Conservation (phyloP, 2,113 vertebrate species). For the Guaruba guarouba region DNA sequence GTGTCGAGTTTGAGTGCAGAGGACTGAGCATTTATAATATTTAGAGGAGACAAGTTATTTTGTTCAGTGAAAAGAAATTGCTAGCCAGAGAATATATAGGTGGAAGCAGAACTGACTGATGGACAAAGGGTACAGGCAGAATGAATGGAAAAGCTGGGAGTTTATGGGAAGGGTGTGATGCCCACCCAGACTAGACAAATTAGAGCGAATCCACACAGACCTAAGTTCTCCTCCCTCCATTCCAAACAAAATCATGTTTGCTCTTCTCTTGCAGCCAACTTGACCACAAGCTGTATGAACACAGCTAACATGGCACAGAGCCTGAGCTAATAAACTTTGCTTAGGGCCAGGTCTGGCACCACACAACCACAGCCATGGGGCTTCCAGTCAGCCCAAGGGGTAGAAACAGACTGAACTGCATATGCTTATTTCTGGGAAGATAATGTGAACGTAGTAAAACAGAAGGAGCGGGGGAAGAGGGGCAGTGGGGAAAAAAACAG, state of each 20-base stretch:
- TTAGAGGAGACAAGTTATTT: neutral
- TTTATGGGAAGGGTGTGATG: neutral
- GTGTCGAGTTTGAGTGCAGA: neutral
- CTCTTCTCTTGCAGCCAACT: neutral
- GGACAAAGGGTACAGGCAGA: neutral
- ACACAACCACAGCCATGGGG: neutral
- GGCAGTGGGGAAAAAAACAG: rapidly evolving
- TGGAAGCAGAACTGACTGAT: neutral
- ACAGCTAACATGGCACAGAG: neutral
- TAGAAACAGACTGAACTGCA: neutral
- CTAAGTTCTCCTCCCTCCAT: neutral
- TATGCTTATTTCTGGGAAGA: neutral
- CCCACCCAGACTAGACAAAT: neutral
- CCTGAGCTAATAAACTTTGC: neutral
- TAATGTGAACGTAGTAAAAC: neutral
- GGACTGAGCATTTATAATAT: neutral
- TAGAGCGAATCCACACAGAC: neutral
- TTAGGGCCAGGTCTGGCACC: neutral
- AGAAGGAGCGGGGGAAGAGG: rapidly evolving
- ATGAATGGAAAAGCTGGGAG: neutral
- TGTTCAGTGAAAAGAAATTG: neutral
- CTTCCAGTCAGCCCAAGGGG: neutral
- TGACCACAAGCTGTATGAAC: neutral
- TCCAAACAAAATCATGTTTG: neutral
- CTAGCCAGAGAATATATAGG: neutral